Conservation (phyloP, 2,888 invertebrate species). For the Andrena hattorfiana region DNA sequence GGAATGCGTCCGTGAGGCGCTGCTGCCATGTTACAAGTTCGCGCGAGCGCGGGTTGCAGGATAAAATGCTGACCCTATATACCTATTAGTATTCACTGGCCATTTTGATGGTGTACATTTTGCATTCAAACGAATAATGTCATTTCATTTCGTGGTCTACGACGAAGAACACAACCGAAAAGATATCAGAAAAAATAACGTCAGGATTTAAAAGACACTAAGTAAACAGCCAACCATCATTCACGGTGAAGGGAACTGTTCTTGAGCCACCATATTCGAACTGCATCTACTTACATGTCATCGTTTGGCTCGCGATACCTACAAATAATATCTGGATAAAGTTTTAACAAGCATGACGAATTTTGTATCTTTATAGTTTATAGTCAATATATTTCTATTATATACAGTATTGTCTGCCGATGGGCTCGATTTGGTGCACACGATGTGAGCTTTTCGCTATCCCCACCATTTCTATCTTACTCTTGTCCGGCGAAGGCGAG, state of each 20-base stretch:
- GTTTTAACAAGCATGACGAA: too few species aligned
- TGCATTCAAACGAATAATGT: background rate
- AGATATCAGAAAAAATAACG: slow-evolving; percentile 11
- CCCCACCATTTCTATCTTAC: too few species aligned
- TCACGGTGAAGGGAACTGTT: slow-evolving; percentile 23
- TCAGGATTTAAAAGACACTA: slow-evolving; percentile 4
- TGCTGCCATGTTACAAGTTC: too few species aligned
- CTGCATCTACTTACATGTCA: slow-evolving; percentile 39
- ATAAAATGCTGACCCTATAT: too few species aligned
- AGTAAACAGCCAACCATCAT: slow-evolving; percentile 21
- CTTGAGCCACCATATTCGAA: slow-evolving; percentile 31
- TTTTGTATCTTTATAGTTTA: background rate
- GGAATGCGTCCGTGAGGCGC: too few species aligned
- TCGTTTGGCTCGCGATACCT: slow-evolving; percentile 72
- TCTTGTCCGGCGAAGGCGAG: too few species aligned
- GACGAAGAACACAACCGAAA: background rate
- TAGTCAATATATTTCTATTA: too few species aligned
- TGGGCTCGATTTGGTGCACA: too few species aligned
- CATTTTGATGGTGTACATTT: slow-evolving; percentile 11
- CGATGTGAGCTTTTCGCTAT: too few species aligned
- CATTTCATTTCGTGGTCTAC: background rate
- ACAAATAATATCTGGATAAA: slow-evolving; percentile 14
- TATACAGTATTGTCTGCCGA: too few species aligned
- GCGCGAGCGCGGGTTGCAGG: too few species aligned
- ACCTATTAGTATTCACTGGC: slow-evolving; percentile 37